Evolutionary conservation across 2,113 vertebrate species (phyloP).

Genomic region (Corvus hawaiiensis): DNA sequence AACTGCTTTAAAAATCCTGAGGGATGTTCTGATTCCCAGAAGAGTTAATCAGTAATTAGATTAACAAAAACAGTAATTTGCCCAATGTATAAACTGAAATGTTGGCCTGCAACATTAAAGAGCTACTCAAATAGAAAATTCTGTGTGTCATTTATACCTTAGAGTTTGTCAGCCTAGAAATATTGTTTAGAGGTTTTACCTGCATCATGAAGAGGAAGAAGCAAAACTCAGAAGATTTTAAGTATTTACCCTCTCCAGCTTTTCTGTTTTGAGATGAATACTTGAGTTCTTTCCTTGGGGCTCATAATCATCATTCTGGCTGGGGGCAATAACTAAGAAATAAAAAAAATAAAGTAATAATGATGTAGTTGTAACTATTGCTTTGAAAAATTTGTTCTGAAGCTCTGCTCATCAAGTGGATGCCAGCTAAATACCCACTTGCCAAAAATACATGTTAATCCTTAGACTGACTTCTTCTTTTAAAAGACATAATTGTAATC

Average conservation of each 20-base stretch:
- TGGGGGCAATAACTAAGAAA: slow-evolving; percentile 54
- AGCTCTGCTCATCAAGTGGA: slow-evolving; percentile 43
- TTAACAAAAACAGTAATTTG: slow-evolving; percentile 37
- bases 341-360: slow-evolving; percentile 37
- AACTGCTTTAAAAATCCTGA: slow-evolving; percentile 19
- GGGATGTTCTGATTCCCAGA: background rate
- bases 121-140: background rate
- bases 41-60: slow-evolving; percentile 42
- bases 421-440: slow-evolving; percentile 39
- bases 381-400: slow-evolving; percentile 43
- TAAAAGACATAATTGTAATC: background rate
- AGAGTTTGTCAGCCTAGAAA: background rate
- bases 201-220: background rate
- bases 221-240: background rate
- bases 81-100: background rate
- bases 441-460: slow-evolving; percentile 11
- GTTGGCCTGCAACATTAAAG: background rate
- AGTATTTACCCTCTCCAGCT: slow-evolving; percentile 81
- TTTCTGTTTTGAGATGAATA: slow-evolving; percentile 77
- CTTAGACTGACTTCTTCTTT: background rate
- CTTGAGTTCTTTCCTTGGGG: slow-evolving; percentile 61
- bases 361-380: slow-evolving; percentile 23
- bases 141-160: background rate
- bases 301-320: slow-evolving; percentile 43
- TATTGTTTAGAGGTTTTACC: background rate